Evolutionary conservation across 2,113 vertebrate genomes (phyloP).

Genomic region (Pteropus alecto): DNA sequence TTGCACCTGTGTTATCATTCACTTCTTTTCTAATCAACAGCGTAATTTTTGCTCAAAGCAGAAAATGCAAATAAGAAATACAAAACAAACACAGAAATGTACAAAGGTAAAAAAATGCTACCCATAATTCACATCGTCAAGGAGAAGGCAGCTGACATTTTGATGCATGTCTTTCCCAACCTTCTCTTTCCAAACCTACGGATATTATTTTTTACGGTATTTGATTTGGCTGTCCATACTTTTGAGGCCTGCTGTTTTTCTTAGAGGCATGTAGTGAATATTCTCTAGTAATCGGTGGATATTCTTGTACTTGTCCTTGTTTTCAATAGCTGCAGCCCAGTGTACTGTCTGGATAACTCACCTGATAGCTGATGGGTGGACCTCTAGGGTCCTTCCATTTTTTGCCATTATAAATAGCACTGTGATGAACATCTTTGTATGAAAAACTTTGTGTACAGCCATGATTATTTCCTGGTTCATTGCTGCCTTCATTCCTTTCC

Average conservation of each 20-base stretch:
- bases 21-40: not conserved
- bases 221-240: not conserved
- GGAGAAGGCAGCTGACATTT: not conserved
- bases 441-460: not conserved
- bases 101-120: not conserved
- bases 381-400: not conserved
- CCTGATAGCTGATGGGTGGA: not conserved
- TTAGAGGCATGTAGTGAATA: not conserved
- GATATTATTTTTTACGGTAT: not conserved
- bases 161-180: not conserved
- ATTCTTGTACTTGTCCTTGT: rapidly evolving
- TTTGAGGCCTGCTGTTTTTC: not conserved
- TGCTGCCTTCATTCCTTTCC: not conserved
- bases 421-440: not conserved
- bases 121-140: not conserved
- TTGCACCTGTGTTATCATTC: not conserved
- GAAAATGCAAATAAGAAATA: not conserved
- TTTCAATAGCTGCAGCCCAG: not conserved
- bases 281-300: not conserved
- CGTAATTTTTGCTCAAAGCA: not conserved
- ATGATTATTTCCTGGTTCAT: not conserved
- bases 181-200: not conserved
- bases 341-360: no score
- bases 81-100: not conserved
- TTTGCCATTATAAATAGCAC: not conserved